A percentile compares a stretch with the other conserved stretches of the same genome.
These are phyloP conservation scores for Nothobranchius furzeri DNA, from an alignment of 2,113 vertebrate genomes.

Conservation along the genomic window DNA sequence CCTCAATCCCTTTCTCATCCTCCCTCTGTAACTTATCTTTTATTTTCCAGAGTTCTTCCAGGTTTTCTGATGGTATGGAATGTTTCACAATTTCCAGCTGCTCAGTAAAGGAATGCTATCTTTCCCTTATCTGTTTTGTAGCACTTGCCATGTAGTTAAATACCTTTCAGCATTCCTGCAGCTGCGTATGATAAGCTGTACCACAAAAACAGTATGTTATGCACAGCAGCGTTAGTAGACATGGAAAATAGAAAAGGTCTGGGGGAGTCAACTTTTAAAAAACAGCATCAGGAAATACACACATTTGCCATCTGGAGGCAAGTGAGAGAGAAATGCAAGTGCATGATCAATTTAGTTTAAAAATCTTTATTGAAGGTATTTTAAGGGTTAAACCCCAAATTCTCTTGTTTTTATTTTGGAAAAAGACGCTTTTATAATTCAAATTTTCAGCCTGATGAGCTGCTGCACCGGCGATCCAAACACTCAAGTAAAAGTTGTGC, in stretches of 20 bases:
- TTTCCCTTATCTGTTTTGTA: slow-evolving; percentile 5
- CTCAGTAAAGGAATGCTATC: slow-evolving; percentile 12
- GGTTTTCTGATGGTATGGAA: not conserved
- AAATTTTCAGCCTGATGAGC: no score
- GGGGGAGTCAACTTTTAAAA: not conserved
- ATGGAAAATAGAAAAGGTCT: not conserved
- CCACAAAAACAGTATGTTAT: slow-evolving; percentile 8
- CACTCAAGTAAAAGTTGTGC: not conserved
- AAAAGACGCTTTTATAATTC: no score
- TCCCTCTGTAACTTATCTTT: slow-evolving; percentile 12
- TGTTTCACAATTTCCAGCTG: slow-evolving; percentile 13
- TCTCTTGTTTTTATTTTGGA: no score
- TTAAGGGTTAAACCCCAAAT: no score
- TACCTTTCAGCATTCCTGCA: not conserved
- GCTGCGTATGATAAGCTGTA: not conserved
- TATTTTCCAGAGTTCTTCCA: slow-evolving; percentile 6
- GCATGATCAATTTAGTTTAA: not conserved
- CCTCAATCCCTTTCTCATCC: slow-evolving; percentile 4
- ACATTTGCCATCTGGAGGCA: slow-evolving; percentile 40
- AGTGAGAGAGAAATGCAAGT: slow-evolving; percentile 9
- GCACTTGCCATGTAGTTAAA: slow-evolving; percentile 6
- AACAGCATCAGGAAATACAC: not conserved
- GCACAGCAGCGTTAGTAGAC: not conserved
- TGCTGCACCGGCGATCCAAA: no score
- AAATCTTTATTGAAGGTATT: no score